Evolutionary conservation across 2,113 vertebrate genomes (phyloP), one percentile per base, ranked within the genome.

Genomic region (Scopus umbretta): DNA sequence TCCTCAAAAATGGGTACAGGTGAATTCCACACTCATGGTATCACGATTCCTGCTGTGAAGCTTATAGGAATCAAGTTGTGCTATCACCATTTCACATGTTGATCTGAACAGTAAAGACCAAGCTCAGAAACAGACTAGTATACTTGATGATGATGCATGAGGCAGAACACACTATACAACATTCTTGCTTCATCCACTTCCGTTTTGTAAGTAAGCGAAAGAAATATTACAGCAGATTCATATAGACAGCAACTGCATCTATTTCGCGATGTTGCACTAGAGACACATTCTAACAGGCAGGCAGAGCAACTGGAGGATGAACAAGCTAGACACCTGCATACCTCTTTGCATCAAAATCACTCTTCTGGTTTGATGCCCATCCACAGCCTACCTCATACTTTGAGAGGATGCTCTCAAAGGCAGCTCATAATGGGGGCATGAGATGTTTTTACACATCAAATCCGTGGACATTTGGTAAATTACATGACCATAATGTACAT

Each of bases 191-290:
- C 30, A 80, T 8, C 12, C 30, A 68, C 22, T 76, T 73, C 13
- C 10, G 10, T 40, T 85, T 80, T 88, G 36, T 30, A 76, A 95
- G 10, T 21, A 80, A 74, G 80, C 0, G 0, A 30, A 45, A 49
- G 22, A 75, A 88, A 34, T 25, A 53, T 23, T 73, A 38, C 1
- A 0, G 2, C 3, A 66, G 29, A 85, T 45, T 79, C 43, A 75
- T 2, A 53, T 2, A 58, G 43, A 26, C 6, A 92, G 23, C 18
- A 40, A n/a, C 3, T 5, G 19, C 11, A 82, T 27, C 49, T 8
- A 67, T 66, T 83, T 53, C 12, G 2, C 1, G 0, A 36, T 0
- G 0, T 3, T 30, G 59, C 68, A 26, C 27, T 50, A 19, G 20
- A 76, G 42, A 53, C 23, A 49, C 27, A 75, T 49, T 63, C 49